A percentile compares a stretch with the other conserved stretches of the same genome.
Conservation (phyloP, 2,797 vertebrate genomes). For the Corythornis leucogaster region DNA sequence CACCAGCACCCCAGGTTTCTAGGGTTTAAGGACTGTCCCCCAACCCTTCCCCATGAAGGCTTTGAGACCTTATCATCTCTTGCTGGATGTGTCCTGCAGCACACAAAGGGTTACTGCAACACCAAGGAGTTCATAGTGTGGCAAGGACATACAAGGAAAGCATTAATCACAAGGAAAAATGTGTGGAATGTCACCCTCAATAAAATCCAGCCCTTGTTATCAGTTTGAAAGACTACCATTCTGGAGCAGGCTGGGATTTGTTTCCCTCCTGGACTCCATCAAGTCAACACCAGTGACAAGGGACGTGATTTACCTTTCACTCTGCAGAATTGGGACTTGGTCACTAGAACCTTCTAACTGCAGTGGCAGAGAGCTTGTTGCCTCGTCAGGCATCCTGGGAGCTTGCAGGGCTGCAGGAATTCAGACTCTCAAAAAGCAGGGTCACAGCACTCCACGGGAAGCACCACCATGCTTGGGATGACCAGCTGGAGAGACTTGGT, state of each 20-base stretch:
- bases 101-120: not conserved
- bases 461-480: rapidly evolving
- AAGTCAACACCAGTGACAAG: not conserved
- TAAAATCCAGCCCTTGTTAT: slow-evolving; percentile 36
- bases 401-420: not conserved
- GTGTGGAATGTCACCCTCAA: slow-evolving; percentile 37
- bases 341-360: not conserved
- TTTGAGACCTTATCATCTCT: not conserved
- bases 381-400: not conserved
- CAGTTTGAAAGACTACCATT: not conserved
- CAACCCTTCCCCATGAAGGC: rapidly evolving
- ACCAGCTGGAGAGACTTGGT: not conserved
- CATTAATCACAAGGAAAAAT: slow-evolving; percentile 28
- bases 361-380: not conserved
- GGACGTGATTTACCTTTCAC: not conserved
- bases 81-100: not conserved
- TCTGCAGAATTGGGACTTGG: not conserved
- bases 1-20: not conserved
- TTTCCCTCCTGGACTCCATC: not conserved
- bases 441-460: not conserved
- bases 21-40: not conserved
- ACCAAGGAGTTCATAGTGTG: not conserved
- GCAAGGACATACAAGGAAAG: not conserved
- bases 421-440: rapidly evolving
- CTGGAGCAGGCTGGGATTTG: not conserved